These are phyloP conservation scores for Troides aeacus DNA, from an alignment of 2,888 invertebrate genomes.

Conservation along the genomic window DNA sequence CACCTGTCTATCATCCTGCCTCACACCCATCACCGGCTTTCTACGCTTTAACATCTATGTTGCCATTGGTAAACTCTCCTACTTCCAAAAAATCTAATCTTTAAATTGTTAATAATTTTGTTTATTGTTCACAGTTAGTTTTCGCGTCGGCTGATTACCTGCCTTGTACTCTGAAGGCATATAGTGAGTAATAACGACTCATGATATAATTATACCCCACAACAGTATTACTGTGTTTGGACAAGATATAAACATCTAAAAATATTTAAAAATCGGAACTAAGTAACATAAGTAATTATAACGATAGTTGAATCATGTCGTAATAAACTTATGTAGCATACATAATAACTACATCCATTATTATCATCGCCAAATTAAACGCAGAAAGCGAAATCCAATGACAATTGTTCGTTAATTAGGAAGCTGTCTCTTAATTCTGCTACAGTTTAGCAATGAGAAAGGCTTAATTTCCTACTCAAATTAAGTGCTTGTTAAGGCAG, in stretches of 20 bases:
- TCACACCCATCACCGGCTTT: conserved; percentile 44
- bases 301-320: no score
- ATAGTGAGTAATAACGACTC: no score
- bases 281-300: no score
- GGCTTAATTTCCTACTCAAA: conserved; percentile 64
- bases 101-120: background rate
- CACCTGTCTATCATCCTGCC: conserved; percentile 62
- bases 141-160: no score
- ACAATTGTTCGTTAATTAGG: conserved; percentile 38
- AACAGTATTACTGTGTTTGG: no score
- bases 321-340: background rate
- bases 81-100: no score
- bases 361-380: conserved; percentile 1
- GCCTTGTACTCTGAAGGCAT: no score
- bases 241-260: no score
- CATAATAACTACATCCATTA: background rate
- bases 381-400: conserved; percentile 30
- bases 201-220: no score
- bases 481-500: conserved; percentile 70
- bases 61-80: background rate
- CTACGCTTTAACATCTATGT: conserved; percentile 37
- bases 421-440: conserved; percentile 46
- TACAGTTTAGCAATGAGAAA: conserved; percentile 55
- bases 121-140: background rate
- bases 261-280: no score